Evolutionary conservation across 2,113 vertebrate genomes (phyloP).

Genomic region (Tauraco erythrolophus): DNA sequence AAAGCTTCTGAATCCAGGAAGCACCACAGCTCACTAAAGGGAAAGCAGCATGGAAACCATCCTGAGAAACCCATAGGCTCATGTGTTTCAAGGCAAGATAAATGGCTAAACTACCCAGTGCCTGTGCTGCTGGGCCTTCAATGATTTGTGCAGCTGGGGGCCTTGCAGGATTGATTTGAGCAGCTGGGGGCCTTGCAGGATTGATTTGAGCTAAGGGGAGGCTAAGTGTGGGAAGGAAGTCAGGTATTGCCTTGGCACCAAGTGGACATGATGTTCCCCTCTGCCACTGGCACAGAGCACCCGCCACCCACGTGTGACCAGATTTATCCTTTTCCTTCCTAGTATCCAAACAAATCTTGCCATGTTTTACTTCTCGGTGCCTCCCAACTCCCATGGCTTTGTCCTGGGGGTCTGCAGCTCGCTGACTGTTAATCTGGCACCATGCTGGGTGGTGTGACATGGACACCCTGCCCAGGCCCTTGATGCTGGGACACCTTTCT

Average conservation of each 20-base stretch:
- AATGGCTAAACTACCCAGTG: neutral
- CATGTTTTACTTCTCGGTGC: neutral
- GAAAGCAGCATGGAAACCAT: neutral
- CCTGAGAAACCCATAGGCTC: neutral
- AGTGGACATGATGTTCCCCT: neutral
- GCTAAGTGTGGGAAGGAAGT: neutral
- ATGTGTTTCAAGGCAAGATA: neutral
- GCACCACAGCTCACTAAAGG: neutral
- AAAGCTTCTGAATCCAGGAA: neutral
- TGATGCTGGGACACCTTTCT: neutral
- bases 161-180: neutral
- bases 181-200: neutral
- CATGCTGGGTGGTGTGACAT: rapidly evolving
- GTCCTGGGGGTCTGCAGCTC: neutral
- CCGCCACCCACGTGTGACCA: no score
- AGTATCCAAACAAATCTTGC: neutral
- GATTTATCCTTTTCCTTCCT: neutral
- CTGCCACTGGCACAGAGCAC: no score
- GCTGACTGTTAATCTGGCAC: neutral
- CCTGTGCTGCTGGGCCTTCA: neutral
- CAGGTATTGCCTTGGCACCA: neutral
- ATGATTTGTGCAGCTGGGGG: neutral
- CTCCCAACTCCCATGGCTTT: neutral
- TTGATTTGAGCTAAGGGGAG: neutral
- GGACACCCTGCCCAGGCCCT: neutral